Base-by-base conservation (phyloP, 2,113 vertebrate genomes). In the Cygnus buccinator region DNA sequence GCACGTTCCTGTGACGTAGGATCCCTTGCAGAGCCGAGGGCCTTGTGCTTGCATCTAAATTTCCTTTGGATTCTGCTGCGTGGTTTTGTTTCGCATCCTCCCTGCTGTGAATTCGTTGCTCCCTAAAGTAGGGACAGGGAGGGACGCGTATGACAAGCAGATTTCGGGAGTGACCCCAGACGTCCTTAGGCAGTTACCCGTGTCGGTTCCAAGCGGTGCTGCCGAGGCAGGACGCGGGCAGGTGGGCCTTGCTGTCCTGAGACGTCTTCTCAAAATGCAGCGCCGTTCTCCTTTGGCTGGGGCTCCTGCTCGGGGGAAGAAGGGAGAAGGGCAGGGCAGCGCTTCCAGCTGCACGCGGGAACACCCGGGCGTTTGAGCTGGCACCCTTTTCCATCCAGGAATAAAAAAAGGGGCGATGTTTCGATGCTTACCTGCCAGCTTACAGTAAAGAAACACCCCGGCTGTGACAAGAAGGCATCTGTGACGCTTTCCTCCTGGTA, bases 231-330 rank as follows among this genome's bases (percentile, higher is more conserved):
- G 28, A 2, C 35, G 62, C 7, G 2, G 1, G 46, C 26, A 73
- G 43, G 15, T 10, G 22, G 29, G 12, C 59, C 46, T 46, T 5
- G 21, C 68, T 15, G 46, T 58, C 10, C 55, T 0, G 3, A 46
- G 21, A 3, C 3, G 3, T 22, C 39, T 31, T 26, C 25, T 26
- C 31, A 33, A 11, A 70, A 8, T 2, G 28, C 39, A 11, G 16
- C 2, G 0, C 44, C 6, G 3, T 35, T 85, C 41, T 50, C 29
- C 43, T 55, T 13, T 31, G 31, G 43, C 23, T 54, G 31, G 26
- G 48, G 10, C 5, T 62, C 20, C 48, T 57, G 28, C 15, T n/a
- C 0, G 0, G 21, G 63, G 31, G 31, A 6, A 48, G 67, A 29
- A 77, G 33, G 25, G 26, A 37, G 29, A 37, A 48, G 48, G 0